Evolutionary conservation across 2,113 vertebrate genomes (phyloP), one percentile per base, ranked within the genome.

Genomic region (Oostethus manadensis): DNA sequence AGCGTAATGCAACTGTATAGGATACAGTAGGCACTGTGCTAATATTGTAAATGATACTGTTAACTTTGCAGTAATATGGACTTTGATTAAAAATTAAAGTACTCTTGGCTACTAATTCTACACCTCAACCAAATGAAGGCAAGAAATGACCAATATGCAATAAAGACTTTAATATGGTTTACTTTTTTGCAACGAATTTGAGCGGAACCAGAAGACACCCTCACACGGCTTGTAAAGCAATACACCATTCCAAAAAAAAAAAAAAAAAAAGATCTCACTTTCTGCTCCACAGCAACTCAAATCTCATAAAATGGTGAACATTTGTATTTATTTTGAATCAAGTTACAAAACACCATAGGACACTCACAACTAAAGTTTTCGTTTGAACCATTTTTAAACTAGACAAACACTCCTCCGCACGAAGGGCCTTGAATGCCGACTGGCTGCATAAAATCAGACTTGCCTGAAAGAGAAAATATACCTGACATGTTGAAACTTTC

Each of bases 151-250:
- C 40, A 44, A 20, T 23, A 62, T 15, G 56, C 62, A 61, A 71
- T 60, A 63, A 42, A 70, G 35, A 40, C 60, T 22, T 18, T 74
- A 79, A 79, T 70, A 65, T 65, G 23, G 16, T 17, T 84, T 66
- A 82, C 3, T 55, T 53, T 29, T 29, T 49, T 16, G 15, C 55
- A 74, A 86, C 81, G 71, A 56, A 56, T 70, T 79, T 68, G 70
- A 80, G 73, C 66, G 68, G 45, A 85, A 85, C 64, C 73, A 76
- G 60, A 72, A 71, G 72, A 80, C 61, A 40, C 3, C 29, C 60
- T 54, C 76, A 83, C 82, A 81, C 71, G 78, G 58, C 48, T 74
- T 74, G 79, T 74, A 70, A 78, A 79, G 71, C 68, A 62, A 74
- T 61, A 71, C 69, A 77, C 65, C 65, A 49, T 71, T 75, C n/a